phyloP scores from a whole-genome alignment of 2,797 vertebrate species.

The Acrossocheilus wenchowensis region DNA sequence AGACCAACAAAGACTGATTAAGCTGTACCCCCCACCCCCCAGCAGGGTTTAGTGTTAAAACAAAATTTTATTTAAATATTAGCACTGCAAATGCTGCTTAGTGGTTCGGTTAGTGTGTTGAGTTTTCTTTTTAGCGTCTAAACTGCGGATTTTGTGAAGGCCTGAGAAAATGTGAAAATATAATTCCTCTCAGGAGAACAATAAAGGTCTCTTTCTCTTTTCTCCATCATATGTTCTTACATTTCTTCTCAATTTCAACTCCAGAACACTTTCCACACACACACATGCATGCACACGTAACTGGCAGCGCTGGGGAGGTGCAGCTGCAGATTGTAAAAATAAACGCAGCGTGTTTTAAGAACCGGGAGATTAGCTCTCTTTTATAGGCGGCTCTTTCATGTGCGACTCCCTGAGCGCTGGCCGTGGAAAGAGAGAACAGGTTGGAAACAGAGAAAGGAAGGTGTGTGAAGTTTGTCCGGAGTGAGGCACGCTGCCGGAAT shows the following conservation, averaged over 20 bases:
- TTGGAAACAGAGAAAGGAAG: constrained; percentile 62
- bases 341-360: constrained; percentile 76
- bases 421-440: constrained; percentile 63
- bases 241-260: constrained; percentile 25
- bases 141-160: constrained; percentile 30
- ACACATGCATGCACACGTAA: constrained; percentile 36
- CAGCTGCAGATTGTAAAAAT: constrained; percentile 84
- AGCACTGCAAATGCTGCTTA: neutral
- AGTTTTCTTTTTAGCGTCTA: neutral
- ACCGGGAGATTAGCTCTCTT: constrained; percentile 73
- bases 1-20: neutral
- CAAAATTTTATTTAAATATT: neutral
- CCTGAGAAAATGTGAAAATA: constrained; percentile 29
- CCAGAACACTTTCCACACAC: constrained; percentile 37
- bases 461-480: constrained; percentile 37
- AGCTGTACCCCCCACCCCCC: too few relatives aligned
- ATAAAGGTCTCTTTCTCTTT: constrained; percentile 45
- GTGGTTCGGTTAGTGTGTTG: neutral
- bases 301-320: constrained; percentile 69
- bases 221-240: constrained; percentile 36
- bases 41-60: neutral
- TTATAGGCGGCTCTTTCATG: constrained; percentile 78
- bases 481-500: constrained; percentile 36
- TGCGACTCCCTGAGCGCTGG: constrained; percentile 66
- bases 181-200: constrained; percentile 26